Conservation (phyloP, 2,797 vertebrate genomes). For the Microtus agrestis region DNA sequence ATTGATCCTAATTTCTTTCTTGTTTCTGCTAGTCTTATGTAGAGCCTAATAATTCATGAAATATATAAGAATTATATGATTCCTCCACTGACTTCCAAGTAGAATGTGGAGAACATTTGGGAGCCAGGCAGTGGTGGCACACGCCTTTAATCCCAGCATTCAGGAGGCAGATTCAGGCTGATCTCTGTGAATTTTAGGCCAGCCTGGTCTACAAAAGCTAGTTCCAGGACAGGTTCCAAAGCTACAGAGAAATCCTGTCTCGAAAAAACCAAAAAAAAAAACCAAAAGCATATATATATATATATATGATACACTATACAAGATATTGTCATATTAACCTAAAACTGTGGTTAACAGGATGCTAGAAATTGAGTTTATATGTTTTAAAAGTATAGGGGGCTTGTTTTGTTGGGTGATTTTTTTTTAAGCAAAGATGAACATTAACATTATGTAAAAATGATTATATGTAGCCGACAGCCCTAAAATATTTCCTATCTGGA, state of each 20-base stretch:
- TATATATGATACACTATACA: background rate
- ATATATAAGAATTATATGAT: background rate
- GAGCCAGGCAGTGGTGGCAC: background rate
- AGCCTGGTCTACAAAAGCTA: no score
- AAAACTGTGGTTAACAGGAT: background rate
- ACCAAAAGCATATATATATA: no score
- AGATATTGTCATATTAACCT: background rate
- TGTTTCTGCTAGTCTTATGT: background rate
- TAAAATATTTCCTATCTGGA: background rate
- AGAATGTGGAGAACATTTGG: background rate
- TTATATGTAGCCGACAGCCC: background rate
- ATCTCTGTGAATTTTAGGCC: no score
- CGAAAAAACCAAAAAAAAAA: no score
- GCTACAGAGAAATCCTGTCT: no score
- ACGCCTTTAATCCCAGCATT: no score
- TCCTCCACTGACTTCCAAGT: background rate
- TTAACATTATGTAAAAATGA: background rate
- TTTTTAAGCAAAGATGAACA: background rate
- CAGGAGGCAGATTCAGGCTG: no score
- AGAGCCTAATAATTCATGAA: background rate
- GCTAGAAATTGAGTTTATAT: background rate
- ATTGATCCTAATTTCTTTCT: background rate
- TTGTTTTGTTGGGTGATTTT: background rate
- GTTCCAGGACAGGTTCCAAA: no score
- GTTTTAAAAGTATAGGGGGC: background rate